phyloP scores from a whole-genome alignment of 1,140 invertebrate species.

The Euschistus heros region DNA sequence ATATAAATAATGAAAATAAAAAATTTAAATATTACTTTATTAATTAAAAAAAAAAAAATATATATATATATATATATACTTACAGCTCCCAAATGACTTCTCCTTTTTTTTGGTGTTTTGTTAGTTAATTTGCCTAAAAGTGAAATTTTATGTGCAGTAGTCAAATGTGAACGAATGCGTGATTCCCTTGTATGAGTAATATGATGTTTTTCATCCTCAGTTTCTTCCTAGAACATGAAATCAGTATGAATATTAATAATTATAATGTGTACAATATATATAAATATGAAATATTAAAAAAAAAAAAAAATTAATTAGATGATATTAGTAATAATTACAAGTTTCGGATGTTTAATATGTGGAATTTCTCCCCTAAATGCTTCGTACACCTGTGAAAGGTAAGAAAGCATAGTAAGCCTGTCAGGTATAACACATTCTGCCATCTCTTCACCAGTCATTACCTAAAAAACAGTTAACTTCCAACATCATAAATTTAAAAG shows the following conservation, averaged over 20 bases:
- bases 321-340: slow-evolving; percentile 40
- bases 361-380: slow-evolving; percentile 72
- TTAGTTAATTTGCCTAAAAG: slow-evolving; percentile 34
- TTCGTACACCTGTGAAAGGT: slow-evolving; percentile 79
- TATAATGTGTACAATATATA: background rate
- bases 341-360: slow-evolving; percentile 62
- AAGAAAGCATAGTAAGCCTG: slow-evolving; percentile 64
- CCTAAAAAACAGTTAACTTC: slow-evolving; percentile 34
- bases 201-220: slow-evolving; percentile 22
- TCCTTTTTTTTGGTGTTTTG: slow-evolving; percentile 18
- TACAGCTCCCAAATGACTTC: slow-evolving; percentile 22
- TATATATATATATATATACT: slow-evolving; percentile 1
- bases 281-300: too few species aligned
- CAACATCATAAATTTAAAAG: background rate
- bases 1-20: background rate
- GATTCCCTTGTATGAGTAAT: slow-evolving; percentile 18
- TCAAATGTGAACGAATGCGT: slow-evolving; percentile 32
- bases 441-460: slow-evolving; percentile 74
- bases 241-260: background rate
- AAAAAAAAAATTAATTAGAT: too few species aligned
- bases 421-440: slow-evolving; percentile 57
- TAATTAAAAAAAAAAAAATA: background rate
- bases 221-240: slow-evolving; percentile 25
- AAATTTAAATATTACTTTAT: background rate
- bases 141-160: slow-evolving; percentile 36